Percentiles rank a stretch among this genome's conserved stretches.
Evolutionary conservation across 2,888 invertebrate species (phyloP).

Genomic region (Elegia similella): DNA sequence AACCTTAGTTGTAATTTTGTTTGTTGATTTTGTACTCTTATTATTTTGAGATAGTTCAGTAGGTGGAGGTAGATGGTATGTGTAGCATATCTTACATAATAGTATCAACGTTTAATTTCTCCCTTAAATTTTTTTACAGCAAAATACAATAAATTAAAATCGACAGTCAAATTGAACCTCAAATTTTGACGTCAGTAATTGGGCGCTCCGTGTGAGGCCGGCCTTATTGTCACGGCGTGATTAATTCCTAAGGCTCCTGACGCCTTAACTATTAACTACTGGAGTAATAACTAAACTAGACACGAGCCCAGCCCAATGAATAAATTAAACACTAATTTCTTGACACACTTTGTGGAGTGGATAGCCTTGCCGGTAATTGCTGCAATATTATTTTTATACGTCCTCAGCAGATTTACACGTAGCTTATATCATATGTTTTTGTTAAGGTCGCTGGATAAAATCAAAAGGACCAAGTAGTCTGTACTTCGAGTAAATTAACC

Average conservation of each 20-base stretch:
- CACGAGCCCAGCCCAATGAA: slow-evolving; percentile 70
- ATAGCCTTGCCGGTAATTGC: slow-evolving; percentile 72
- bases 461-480: too few species aligned
- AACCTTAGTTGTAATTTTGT: too few species aligned
- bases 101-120: too few species aligned
- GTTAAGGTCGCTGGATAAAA: too few species aligned
- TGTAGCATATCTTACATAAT: too few species aligned
- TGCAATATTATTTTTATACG: slow-evolving; percentile 43
- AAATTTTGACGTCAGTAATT: background rate
- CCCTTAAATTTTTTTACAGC: too few species aligned
- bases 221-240: slow-evolving; percentile 43
- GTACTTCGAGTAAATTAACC: too few species aligned
- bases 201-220: slow-evolving; percentile 26
- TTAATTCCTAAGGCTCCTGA: slow-evolving; percentile 55
- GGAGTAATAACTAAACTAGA: slow-evolving; percentile 63
- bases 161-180: background rate
- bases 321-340: slow-evolving; percentile 78
- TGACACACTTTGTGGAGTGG: slow-evolving; percentile 71
- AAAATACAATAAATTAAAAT: background rate
- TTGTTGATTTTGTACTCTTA: too few species aligned
- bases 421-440: background rate
- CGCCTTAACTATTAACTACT: slow-evolving; percentile 45
- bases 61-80: too few species aligned
- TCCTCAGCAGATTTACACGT: slow-evolving; percentile 15
- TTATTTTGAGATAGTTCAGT: too few species aligned